A percentile compares a stretch with the other conserved stretches of the same genome.
phyloP scores from a whole-genome alignment of 2,113 vertebrate species.

The Python bivittatus region DNA sequence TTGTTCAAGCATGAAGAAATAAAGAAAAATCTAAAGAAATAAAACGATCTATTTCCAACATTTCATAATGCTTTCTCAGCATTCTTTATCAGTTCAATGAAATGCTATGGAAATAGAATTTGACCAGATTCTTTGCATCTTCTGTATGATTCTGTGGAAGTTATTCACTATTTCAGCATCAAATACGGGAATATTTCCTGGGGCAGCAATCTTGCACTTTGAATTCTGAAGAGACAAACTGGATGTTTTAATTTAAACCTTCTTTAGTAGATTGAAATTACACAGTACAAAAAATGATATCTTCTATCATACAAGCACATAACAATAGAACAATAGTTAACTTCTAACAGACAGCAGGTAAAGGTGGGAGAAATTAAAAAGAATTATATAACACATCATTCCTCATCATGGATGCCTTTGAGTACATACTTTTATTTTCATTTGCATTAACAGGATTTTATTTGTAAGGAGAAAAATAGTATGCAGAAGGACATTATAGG shows the following conservation, averaged over 20 bases:
- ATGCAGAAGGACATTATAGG: neutral
- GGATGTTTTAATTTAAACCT: neutral
- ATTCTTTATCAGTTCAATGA: neutral
- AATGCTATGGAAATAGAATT: neutral
- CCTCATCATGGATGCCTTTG: neutral
- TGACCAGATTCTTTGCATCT: neutral
- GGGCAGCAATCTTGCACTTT: neutral
- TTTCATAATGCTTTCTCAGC: neutral
- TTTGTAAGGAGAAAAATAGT: neutral
- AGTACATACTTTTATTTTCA: neutral
- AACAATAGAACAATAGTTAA: neutral
- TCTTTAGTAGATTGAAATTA: neutral
- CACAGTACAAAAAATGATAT: too few species aligned
- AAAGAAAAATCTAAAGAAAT: neutral
- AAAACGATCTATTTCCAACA: neutral
- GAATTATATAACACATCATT: neutral
- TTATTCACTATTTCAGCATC: neutral
- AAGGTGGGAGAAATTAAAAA: neutral
- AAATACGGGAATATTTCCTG: neutral
- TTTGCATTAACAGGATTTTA: neutral
- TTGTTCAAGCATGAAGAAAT: slow-evolving; percentile 42
- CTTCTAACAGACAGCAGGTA: neutral
- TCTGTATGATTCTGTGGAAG: neutral
- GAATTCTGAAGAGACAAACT: neutral
- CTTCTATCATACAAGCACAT: neutral